Percentiles rank a stretch among this genome's conserved stretches.
These are phyloP conservation scores for Trematocara nigrifrons DNA, from an alignment of 2,113 vertebrate genomes.

Conservation along the genomic window DNA sequence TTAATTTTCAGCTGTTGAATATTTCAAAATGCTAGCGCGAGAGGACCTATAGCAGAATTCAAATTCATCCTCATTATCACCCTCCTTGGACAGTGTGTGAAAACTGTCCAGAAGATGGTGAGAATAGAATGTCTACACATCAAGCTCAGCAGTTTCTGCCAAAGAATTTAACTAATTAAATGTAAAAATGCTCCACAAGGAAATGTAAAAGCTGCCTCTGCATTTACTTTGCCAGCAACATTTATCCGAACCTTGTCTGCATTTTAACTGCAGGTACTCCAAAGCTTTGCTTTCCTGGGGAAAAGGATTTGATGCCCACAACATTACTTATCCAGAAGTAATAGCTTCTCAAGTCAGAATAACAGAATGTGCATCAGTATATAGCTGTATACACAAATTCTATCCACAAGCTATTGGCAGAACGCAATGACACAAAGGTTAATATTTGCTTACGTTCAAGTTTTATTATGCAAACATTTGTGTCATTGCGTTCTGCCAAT, in stretches of 20 bases:
- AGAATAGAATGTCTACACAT: background rate
- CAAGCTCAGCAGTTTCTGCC: background rate
- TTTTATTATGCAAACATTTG: background rate
- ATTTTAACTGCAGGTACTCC: background rate
- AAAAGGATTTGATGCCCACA: background rate
- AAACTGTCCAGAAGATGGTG: background rate
- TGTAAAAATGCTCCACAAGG: background rate
- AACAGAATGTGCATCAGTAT: background rate
- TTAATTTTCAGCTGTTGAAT: constrained; percentile 33
- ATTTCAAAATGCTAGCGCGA: constrained; percentile 26
- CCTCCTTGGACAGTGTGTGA: background rate
- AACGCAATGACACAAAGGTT: background rate
- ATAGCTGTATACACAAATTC: background rate
- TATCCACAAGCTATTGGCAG: too few species aligned
- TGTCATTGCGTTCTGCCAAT: background rate
- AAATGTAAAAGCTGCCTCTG: background rate
- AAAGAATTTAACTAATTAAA: background rate
- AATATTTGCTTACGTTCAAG: background rate
- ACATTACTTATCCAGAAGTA: background rate
- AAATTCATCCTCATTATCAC: constrained; percentile 20
- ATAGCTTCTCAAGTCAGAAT: background rate
- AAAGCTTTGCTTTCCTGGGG: background rate
- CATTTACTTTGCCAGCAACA: background rate
- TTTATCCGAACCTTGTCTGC: background rate
- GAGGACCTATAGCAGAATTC: background rate